Evolutionary conservation across 2,113 vertebrate genomes (phyloP), one percentile per base, ranked within the genome.

Genomic region (Hippotragus niger): DNA sequence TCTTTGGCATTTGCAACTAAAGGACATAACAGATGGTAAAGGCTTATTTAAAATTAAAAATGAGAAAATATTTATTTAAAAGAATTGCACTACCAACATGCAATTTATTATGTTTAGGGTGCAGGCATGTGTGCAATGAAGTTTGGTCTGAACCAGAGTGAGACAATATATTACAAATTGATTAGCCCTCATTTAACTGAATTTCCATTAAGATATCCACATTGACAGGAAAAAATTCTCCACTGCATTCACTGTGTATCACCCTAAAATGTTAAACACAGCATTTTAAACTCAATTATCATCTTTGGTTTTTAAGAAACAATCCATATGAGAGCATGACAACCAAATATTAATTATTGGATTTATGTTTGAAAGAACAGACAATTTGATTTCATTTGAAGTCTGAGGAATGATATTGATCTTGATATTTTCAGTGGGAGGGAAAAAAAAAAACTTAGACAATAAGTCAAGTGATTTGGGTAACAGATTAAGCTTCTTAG

Each of bases 41-140:
- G 53, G 58, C 62, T 97, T 92, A 97, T 93, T 98, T 94, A 94
- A 98, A 98, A 96, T 95, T 96, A 96, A 98, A 97, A 95, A 55
- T 92, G 43, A 96, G 94, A 95, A 98, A 97, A 98, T 98, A 98
- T 98, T 98, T 98, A 98, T 93, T 97, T 97, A 92, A 96, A 97
- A 96, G n/a, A 93, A 95, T 88, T 80, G 13, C 60, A 95, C 36
- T 95, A 74, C 80, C 93, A 97, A 92, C 14, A 92, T 40, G 43
- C 88, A 97, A 96, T 97, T 97, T 93, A 93, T 97, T 96, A 45
- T 67, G 85, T 89, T 50, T 81, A 67, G 21, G 31, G 81, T 36
- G 12, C 1, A 14, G 36, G 33, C 36, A 53, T 64, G 25, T 95
- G 25, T 91, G 97, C 82, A 83, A 50, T 91, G 89, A 97, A 97